Evolutionary conservation across 1,140 invertebrate species (phyloP), one percentile per base, ranked within the genome.

Genomic region (Trachymyrmex cornetzi): DNA sequence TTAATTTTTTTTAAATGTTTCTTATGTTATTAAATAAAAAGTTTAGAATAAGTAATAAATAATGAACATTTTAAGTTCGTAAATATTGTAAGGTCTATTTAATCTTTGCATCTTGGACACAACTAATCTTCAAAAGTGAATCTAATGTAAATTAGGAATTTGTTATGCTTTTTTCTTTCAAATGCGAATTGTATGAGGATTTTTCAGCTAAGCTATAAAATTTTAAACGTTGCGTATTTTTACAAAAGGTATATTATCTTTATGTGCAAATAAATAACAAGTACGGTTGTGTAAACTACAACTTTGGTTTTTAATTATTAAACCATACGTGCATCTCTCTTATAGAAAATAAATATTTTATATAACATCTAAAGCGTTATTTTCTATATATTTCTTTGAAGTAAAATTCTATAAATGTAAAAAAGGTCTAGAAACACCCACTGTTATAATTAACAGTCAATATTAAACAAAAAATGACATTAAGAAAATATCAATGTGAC

Each of bases 251-350:
- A 27, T 19, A 16, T 3, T 9, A 38, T 38, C 38, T 38, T 61
- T n/a, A 57, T 19, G 19, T 63, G 19, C n/a, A 34, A 75, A 34
- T 75, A 34, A 55, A 74, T 34, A 0, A 22, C 44, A 19, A 44
- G 4, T 19, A 16, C 16, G 22, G 24, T 30, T 12, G 2, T 44
- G 1, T 30, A 14, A 24, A 61, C 9, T 38, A 77, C 48, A 59
- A 75, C 9, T 44, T 30, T 19, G 14, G 5, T 38, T 11, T 48
- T 22, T 11, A 93, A 93, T 93, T 63, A 61, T 77, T 87, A 89
- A 92, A 92, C 87, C 48, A 50, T 50, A 50, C 48, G 14, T 50
- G 3, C 48, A 16, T 50, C 14, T n/a, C n/a, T n/a, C n/a, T 50
- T 50, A 50, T 14, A 50, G 14, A 50, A 50, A 50, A 50, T 14